These are phyloP conservation scores for Syrmaticus mikado DNA, from an alignment of 2,113 vertebrate species.

Conservation along the genomic window DNA sequence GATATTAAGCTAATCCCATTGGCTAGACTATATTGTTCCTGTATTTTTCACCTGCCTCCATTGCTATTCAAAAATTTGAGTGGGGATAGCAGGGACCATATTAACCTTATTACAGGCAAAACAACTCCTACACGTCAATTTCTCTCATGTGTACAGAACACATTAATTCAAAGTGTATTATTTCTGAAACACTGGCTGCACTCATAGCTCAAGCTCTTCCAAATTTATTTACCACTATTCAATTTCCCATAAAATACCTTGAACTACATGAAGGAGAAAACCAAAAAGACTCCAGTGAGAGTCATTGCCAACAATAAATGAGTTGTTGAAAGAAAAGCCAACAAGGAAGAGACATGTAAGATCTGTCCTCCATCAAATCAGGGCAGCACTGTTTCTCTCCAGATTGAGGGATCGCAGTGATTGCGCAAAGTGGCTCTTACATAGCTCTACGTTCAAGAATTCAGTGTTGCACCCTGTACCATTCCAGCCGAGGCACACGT, in stretches of 20 bases:
- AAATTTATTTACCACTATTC: not conserved
- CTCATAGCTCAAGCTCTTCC: not conserved
- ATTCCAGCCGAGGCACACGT: not conserved
- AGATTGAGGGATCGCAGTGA: not conserved
- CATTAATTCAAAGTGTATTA: not conserved
- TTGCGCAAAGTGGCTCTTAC: not conserved
- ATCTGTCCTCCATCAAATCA: not conserved
- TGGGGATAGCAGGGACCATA: not conserved
- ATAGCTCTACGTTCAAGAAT: not conserved
- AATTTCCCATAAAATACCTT: conserved; percentile 9
- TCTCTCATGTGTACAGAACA: not conserved
- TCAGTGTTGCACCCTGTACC: not conserved
- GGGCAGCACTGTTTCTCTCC: not conserved
- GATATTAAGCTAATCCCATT: not conserved
- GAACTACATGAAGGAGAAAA: not conserved
- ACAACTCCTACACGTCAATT: not conserved
- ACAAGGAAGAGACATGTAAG: not conserved
- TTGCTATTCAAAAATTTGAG: not conserved
- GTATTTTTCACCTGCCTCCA: not conserved
- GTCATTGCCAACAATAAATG: conserved; percentile 3
- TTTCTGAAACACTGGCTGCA: not conserved
- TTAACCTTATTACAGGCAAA: not conserved
- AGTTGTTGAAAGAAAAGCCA: not conserved
- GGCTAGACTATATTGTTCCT: not conserved
- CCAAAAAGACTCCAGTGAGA: conserved; percentile 14